Percentiles rank a stretch among this genome's conserved stretches.
Conservation (phyloP, 2,113 vertebrate genomes). For the Lamprotornis superbus region DNA sequence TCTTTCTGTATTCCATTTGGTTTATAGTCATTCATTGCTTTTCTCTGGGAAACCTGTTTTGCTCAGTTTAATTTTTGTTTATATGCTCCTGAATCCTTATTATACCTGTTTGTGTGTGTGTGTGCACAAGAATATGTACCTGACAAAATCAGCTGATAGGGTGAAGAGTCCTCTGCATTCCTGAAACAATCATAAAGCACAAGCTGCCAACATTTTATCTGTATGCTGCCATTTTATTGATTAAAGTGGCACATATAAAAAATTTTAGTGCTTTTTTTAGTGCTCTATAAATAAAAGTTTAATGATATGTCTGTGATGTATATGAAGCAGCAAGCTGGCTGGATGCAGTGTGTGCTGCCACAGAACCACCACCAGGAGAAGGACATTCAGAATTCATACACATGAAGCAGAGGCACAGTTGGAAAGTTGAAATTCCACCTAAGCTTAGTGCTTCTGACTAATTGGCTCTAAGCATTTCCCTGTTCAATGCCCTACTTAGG, state of each 20-base stretch:
- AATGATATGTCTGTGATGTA: neutral
- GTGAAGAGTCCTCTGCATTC: neutral
- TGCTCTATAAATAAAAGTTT: neutral
- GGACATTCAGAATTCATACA: neutral
- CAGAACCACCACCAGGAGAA: neutral
- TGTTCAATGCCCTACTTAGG: conserved; percentile 14
- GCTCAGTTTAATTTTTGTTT: neutral
- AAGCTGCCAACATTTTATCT: neutral
- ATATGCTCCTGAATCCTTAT: neutral
- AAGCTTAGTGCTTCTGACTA: conserved; percentile 23
- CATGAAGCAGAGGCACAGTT: neutral
- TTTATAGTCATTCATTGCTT: neutral
- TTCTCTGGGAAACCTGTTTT: neutral
- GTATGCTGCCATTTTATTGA: neutral
- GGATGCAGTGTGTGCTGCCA: neutral
- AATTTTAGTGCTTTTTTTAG: neutral
- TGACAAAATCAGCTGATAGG: neutral
- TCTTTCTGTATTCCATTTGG: neutral
- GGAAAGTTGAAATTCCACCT: conserved; percentile 3
- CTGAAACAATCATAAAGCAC: neutral
- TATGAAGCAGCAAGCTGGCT: neutral
- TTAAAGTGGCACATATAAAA: neutral
- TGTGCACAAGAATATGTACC: neutral
- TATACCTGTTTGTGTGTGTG: neutral
- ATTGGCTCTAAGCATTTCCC: conserved; percentile 21